phyloP scores from a whole-genome alignment of 2,113 vertebrate genomes.

The Anseranas semipalmata region DNA sequence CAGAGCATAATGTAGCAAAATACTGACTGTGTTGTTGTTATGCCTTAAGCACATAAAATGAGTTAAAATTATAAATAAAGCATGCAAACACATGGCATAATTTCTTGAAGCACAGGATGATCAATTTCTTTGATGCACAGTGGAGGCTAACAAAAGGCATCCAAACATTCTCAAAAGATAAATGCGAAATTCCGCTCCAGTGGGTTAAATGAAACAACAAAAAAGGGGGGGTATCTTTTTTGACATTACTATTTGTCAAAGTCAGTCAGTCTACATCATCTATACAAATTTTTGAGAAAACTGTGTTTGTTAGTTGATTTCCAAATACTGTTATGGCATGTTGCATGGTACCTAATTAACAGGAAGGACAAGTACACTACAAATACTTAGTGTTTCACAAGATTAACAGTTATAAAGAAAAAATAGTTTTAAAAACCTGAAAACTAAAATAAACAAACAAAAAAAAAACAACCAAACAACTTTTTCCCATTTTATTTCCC shows the following conservation, averaged over 20 bases:
- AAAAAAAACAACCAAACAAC: too few species aligned
- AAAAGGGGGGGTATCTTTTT: not conserved
- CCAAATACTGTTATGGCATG: slow-evolving; percentile 24
- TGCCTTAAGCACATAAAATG: not conserved
- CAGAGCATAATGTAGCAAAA: not conserved
- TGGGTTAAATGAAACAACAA: not conserved
- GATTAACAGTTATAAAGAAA: not conserved
- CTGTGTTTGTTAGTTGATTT: slow-evolving; percentile 26
- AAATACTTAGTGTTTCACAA: not conserved
- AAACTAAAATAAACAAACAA: not conserved
- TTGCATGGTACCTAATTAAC: slow-evolving; percentile 6
- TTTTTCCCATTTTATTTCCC: too few species aligned
- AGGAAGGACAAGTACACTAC: slow-evolving; percentile 27
- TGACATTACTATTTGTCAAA: slow-evolving; percentile 22
- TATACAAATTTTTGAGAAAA: slow-evolving; percentile 7
- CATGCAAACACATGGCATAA: not conserved
- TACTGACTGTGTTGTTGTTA: not conserved
- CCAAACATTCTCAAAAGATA: not conserved
- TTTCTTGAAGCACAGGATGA: not conserved
- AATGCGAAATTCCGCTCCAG: not conserved
- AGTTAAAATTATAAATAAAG: not conserved
- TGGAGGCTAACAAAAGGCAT: not conserved
- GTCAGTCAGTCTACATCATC: slow-evolving; percentile 32
- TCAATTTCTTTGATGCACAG: not conserved
- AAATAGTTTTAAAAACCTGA: not conserved